Percentiles rank a stretch among this genome's conserved stretches.
Conservation (phyloP, 2,888 invertebrate genomes). For the Macrosoma leucophasiata region DNA sequence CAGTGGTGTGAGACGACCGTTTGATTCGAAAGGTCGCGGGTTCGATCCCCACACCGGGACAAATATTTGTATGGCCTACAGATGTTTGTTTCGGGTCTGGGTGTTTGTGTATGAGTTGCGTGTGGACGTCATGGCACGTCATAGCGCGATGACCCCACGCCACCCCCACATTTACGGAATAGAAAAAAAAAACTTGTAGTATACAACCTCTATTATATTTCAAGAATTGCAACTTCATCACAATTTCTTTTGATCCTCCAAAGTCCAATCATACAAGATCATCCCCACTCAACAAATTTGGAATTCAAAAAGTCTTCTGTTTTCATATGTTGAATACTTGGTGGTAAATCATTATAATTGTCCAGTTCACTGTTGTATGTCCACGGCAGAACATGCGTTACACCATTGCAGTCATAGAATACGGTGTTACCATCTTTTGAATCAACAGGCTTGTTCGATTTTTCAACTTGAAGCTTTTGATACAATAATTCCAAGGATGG, state of each 20-base stretch:
- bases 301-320: constrained; percentile 67
- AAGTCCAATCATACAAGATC: constrained; percentile 5
- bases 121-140: no score
- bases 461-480: constrained; percentile 44
- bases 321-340: constrained; percentile 75
- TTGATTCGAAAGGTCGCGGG: no score
- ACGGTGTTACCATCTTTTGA: constrained; percentile 33
- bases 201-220: not conserved
- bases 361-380: constrained; percentile 66
- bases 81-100: no score
- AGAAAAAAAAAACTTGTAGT: no score
- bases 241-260: not conserved
- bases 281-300: constrained; percentile 76
- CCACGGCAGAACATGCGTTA: constrained; percentile 72
- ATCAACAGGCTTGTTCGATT: constrained; percentile 25
- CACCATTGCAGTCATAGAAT: constrained; percentile 46
- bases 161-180: no score
- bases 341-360: constrained; percentile 70
- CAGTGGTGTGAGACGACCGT: no score
- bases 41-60: no score
- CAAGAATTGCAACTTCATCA: not conserved
- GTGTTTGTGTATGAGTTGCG: no score
- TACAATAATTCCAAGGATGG: constrained; percentile 54
- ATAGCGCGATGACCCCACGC: no score
- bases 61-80: no score